A percentile compares a stretch with the other conserved stretches of the same genome.
Evolutionary conservation across 2,113 vertebrate species (phyloP).

Genomic region (Alexandromys fortis): DNA sequence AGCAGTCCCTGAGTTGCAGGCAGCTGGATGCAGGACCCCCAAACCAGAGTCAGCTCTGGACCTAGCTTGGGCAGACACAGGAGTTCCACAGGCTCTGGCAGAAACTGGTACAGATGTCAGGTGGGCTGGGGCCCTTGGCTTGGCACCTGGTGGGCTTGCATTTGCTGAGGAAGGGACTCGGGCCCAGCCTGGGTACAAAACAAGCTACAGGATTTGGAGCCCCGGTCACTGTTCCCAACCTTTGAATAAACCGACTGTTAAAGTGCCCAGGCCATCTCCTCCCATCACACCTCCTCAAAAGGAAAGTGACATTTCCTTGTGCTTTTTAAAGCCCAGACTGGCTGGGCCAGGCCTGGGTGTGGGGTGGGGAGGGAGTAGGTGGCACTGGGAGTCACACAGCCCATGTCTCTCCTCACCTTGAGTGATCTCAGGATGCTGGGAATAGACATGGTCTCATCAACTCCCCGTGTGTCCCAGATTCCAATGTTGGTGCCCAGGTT

Average conservation of each 20-base stretch:
- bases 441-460: constrained; percentile 76
- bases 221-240: constrained; percentile 34
- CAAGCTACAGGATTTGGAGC: constrained; percentile 24
- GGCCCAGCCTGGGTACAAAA: constrained; percentile 42
- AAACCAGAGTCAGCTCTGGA: not conserved
- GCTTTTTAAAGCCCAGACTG: constrained; percentile 75
- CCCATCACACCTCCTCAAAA: constrained; percentile 71
- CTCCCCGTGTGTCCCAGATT: constrained; percentile 57
- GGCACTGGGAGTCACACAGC: constrained; percentile 55
- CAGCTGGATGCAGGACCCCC: not conserved
- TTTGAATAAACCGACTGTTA: constrained; percentile 70
- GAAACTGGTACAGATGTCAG: accelerated
- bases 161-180: not conserved
- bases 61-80: not conserved
- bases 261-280: constrained; percentile 62
- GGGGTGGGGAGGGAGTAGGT: constrained; percentile 34
- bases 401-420: constrained; percentile 69
- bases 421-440: constrained; percentile 73
- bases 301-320: constrained; percentile 81
- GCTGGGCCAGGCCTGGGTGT: constrained; percentile 44
- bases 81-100: not conserved
- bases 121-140: not conserved
- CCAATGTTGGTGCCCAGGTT: constrained; percentile 31
- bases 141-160: not conserved
- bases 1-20: not conserved